A percentile compares a stretch with the other conserved stretches of the same genome.
Evolutionary conservation across 2,888 invertebrate genomes (phyloP).

Genomic region (Lepidonotus clava): DNA sequence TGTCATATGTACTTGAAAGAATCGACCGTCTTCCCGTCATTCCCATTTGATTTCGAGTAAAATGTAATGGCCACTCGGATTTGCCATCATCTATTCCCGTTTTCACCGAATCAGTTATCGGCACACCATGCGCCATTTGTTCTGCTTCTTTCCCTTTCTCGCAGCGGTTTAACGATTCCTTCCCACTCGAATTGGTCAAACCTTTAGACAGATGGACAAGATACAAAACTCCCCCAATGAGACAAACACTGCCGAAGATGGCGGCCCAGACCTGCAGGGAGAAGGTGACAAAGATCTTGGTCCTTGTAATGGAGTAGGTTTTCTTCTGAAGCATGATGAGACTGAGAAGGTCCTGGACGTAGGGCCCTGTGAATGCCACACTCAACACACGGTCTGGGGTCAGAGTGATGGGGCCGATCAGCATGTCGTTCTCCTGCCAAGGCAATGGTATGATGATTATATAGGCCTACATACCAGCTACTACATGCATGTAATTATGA

Average conservation of each 20-base stretch:
- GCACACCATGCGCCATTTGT: too few relatives aligned
- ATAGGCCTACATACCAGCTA: too few relatives aligned
- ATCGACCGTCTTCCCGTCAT: too few relatives aligned
- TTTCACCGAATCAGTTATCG: too few relatives aligned
- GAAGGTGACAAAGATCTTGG: background rate
- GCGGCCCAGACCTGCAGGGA: background rate
- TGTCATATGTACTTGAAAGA: too few relatives aligned
- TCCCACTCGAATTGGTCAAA: too few relatives aligned
- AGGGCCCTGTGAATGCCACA: conserved; percentile 1
- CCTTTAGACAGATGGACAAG: background rate
- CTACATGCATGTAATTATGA: too few relatives aligned
- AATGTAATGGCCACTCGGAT: too few relatives aligned
- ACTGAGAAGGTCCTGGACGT: background rate
- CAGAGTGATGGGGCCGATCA: background rate
- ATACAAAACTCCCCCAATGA: background rate
- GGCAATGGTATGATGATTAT: background rate
- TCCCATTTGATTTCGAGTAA: too few relatives aligned
- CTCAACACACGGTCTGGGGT: background rate
- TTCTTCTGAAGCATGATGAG: background rate
- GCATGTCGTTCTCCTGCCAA: background rate
- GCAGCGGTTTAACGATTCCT: too few relatives aligned
- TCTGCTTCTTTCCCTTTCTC: too few relatives aligned
- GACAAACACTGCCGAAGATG: background rate
- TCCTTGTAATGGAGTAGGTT: background rate
- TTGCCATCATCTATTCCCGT: too few relatives aligned